Percentiles rank a stretch among this genome's conserved stretches.
phyloP scores from a whole-genome alignment of 2,113 vertebrate genomes.

The Protobothrops mucrosquamatus region DNA sequence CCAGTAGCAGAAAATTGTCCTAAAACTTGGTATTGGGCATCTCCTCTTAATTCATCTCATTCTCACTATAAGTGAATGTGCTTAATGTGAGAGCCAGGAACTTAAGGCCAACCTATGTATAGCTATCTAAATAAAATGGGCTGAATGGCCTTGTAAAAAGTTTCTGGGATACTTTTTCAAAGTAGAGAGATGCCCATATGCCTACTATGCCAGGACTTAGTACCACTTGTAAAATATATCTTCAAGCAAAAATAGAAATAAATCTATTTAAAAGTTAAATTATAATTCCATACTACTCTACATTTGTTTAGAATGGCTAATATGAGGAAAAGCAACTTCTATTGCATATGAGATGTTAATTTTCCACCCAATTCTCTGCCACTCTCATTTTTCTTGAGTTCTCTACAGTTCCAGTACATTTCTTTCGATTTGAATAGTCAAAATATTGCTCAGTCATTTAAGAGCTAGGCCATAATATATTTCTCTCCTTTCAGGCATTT shows the following conservation, averaged over 20 bases:
- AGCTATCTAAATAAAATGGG: not conserved
- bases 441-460: conserved; percentile 18
- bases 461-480: not conserved
- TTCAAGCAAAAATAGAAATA: not conserved
- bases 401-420: conserved; percentile 44
- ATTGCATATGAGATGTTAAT: conserved; percentile 14
- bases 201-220: not conserved
- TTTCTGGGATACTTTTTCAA: not conserved
- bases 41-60: not conserved
- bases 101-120: not conserved
- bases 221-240: not conserved
- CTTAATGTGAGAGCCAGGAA: no score
- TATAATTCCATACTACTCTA: not conserved
- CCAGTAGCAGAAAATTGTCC: not conserved
- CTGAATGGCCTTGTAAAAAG: not conserved
- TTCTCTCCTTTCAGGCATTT: not conserved
- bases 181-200: not conserved
- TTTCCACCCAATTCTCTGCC: conserved; percentile 49
- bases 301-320: not conserved
- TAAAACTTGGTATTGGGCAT: not conserved
- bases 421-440: conserved; percentile 30
- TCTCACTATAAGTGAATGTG: not conserved
- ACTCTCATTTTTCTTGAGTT: conserved; percentile 47
- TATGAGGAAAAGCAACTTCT: not conserved
- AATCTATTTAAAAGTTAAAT: not conserved